Conservation (phyloP, 2,113 vertebrate genomes). For the Pleuronectes platessa region DNA sequence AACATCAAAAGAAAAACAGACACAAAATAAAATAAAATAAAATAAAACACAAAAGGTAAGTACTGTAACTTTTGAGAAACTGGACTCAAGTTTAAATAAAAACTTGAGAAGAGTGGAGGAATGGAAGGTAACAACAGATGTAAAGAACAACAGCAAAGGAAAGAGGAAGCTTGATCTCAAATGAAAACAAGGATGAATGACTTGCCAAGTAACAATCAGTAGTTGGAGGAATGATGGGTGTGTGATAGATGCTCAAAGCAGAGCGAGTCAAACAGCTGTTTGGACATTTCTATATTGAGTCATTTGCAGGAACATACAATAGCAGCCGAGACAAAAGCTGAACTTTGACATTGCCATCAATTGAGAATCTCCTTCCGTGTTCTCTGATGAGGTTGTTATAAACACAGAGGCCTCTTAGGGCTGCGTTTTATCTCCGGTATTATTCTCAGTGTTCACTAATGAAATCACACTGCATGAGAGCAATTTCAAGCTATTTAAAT, state of each 20-base stretch:
- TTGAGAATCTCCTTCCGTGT: background rate
- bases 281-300: background rate
- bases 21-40: too few species aligned
- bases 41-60: too few species aligned
- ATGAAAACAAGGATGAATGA: background rate
- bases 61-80: background rate
- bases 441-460: background rate
- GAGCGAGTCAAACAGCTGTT: background rate
- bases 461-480: background rate
- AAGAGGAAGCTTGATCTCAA: background rate
- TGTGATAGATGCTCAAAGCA: background rate
- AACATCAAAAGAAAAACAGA: too few species aligned
- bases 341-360: slow-evolving; percentile 12
- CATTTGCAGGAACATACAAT: background rate
- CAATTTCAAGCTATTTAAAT: background rate
- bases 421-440: background rate
- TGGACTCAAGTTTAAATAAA: too few species aligned
- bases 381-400: background rate
- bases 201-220: too few species aligned
- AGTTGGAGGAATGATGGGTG: background rate
- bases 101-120: too few species aligned
- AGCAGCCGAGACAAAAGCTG: background rate
- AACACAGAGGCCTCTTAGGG: background rate
- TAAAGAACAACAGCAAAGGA: background rate
- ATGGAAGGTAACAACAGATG: too few species aligned